Conservation (phyloP, 35 echinoderm and acorn worm genomes). For the Lytechinus pictus region DNA sequence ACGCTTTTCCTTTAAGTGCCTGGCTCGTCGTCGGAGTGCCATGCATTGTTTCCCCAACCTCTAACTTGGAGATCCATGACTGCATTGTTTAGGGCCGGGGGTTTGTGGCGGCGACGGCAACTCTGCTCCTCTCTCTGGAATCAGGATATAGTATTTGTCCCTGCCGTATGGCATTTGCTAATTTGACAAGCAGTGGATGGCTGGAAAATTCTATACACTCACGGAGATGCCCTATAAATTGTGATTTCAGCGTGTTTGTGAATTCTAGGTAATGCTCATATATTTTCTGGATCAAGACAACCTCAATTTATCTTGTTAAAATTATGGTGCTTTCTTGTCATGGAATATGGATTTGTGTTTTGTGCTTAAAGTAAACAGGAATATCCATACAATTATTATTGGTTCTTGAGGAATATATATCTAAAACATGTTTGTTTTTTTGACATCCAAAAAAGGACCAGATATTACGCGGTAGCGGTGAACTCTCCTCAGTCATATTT, state of each 20-base stretch:
- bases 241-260: constrained; percentile 10
- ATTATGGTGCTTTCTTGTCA: not conserved
- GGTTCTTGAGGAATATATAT: not conserved
- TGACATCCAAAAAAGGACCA: no score
- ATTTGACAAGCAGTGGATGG: not conserved
- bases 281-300: not conserved
- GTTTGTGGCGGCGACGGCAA: not conserved
- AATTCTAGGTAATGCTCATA: not conserved
- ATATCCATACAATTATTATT: not conserved
- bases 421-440: not conserved
- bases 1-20: constrained; percentile 12
- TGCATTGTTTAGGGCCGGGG: constrained; percentile 2
- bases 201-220: not conserved
- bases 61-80: not conserved
- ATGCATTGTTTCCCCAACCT: not conserved
- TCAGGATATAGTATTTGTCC: not conserved
- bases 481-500: no score
- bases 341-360: not conserved
- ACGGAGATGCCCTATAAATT: not conserved
- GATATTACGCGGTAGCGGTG: no score
- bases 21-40: not conserved
- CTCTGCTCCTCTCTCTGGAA: not conserved
- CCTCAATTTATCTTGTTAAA: not conserved
- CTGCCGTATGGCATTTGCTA: constrained; percentile 9
- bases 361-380: not conserved